Evolutionary conservation across 2,888 invertebrate species (phyloP).

Genomic region (Lycaena phlaeas): DNA sequence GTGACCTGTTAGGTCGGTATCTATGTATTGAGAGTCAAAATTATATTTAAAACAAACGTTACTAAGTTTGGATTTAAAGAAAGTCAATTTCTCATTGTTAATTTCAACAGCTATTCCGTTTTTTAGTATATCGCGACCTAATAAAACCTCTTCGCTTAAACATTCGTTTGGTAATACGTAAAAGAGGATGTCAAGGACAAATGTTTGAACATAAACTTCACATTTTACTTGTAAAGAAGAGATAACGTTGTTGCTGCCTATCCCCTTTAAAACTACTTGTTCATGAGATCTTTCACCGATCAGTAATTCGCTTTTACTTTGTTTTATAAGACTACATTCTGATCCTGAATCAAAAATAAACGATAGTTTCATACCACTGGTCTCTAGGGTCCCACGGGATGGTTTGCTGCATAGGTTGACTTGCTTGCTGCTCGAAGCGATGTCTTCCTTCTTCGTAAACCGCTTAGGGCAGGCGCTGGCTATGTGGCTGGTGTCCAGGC

Average conservation of each 20-base stretch:
- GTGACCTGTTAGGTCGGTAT: slow-evolving; percentile 4
- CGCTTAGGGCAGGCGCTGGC: slow-evolving; percentile 8
- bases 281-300: slow-evolving; percentile 8
- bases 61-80: background rate
- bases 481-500: slow-evolving; percentile 1
- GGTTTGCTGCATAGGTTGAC: background rate
- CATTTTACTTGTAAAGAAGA: slow-evolving; percentile 1
- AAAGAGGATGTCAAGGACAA: background rate
- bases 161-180: background rate
- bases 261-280: background rate
- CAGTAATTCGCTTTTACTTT: background rate
- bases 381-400: slow-evolving; percentile 2
- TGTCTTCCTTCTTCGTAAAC: slow-evolving; percentile 7
- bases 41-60: background rate
- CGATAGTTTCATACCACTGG: slow-evolving; percentile 9
- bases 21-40: background rate
- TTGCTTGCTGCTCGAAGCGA: background rate
- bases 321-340: slow-evolving; percentile 12
- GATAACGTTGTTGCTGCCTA: background rate
- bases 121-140: background rate
- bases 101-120: background rate
- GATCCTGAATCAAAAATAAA: slow-evolving; percentile 13
- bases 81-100: background rate
- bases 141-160: background rate
- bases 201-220: background rate